phyloP scores from a whole-genome alignment of 2,888 invertebrate species.

The Parnassius apollo region DNA sequence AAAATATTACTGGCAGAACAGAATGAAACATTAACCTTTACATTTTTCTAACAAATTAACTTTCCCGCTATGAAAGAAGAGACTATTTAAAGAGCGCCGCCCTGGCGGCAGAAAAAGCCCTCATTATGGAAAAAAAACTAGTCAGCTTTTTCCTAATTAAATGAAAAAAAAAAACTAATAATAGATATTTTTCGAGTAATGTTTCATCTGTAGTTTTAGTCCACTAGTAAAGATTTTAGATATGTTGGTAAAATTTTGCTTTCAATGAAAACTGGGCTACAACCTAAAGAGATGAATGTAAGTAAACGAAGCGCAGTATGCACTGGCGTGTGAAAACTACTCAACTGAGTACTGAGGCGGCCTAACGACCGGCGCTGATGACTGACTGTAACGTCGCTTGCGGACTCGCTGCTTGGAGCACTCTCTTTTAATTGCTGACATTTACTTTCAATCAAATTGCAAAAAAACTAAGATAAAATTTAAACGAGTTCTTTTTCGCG shows the following conservation, averaged over 20 bases:
- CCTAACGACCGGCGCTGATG: background rate
- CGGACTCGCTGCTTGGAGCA: background rate
- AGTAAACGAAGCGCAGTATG: background rate
- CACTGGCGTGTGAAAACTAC: background rate
- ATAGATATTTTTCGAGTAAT: too few relatives aligned
- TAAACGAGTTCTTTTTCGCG: background rate
- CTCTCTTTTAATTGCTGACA: background rate
- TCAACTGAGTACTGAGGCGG: background rate
- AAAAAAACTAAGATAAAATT: background rate
- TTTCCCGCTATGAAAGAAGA: too few relatives aligned
- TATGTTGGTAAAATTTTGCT: background rate
- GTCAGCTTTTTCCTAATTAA: too few relatives aligned
- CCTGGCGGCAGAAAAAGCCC: too few relatives aligned
- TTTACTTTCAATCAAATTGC: background rate
- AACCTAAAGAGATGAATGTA: background rate
- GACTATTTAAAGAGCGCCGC: too few relatives aligned
- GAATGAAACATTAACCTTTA: too few relatives aligned
- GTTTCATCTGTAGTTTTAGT: too few relatives aligned
- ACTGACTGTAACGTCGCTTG: background rate
- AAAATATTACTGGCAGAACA: too few relatives aligned
- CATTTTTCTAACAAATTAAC: too few relatives aligned
- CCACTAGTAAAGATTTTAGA: too few relatives aligned
- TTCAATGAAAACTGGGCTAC: background rate
- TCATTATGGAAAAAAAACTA: too few relatives aligned
- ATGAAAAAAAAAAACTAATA: too few relatives aligned